Base-by-base conservation (phyloP, 2,888 invertebrate genomes). In the Pycnomerus fuliginosus region DNA sequence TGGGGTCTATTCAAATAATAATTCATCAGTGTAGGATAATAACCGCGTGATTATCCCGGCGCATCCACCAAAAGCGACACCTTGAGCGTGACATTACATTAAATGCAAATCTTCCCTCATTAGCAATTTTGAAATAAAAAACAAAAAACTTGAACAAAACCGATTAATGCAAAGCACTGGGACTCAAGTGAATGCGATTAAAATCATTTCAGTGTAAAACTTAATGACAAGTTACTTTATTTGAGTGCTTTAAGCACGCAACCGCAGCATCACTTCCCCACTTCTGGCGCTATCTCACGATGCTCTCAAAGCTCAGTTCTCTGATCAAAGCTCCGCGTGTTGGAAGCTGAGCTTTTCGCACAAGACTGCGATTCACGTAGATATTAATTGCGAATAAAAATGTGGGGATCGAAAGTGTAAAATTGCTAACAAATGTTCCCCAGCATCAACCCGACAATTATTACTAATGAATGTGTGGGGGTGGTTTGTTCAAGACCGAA, bases 201-300 rank as follows among this genome's bases (percentile, higher is more conserved):
- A 36, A 43, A 46, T 35, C 38, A 38, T 45, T 32, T 44, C 44
- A 33, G 41, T 44, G 44, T 41, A 42, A 46, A 46, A 50, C 40
- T 50, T 50, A 49, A 49, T 45, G 46, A 46, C 39, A 40, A 43
- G 42, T 46, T 50, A 43, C 39, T 46, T 39, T 44, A 49, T 49
- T 42, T 28, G 37, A 32, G 42, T 28, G 44, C 37, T 44, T 42
- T 43, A 41, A 46, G 43, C 46, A 50, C 46, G 50, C 35, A 50
- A 50, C 50, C 46, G 50, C 50, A 46, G 42, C 48, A 37, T 45
- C 48, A 37, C 40, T 48, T 38, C 43, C 43, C 50, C 50, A 39
- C 43, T 42, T 45, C 37, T 14, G 35, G 27, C 27, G 15, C 35
- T n/a, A 39, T 34, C 33, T 39, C 44, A 22, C 27, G 28, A 36